Evolutionary conservation across 2,888 invertebrate genomes (phyloP).

Genomic region (Xiphydria camelus): DNA sequence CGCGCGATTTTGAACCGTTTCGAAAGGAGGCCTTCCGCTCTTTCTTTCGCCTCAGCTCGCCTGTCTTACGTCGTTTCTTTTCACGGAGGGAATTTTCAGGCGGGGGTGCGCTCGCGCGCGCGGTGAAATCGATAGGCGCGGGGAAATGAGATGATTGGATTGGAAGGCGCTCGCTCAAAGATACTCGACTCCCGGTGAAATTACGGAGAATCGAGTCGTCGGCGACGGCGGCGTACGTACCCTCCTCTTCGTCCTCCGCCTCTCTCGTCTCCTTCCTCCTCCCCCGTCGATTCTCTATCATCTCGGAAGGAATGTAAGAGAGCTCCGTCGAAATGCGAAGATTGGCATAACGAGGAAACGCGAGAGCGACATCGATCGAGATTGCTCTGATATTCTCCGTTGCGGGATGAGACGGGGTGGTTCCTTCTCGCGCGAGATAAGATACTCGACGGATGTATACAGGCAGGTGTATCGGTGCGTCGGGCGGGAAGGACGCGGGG

Average conservation of each 20-base stretch:
- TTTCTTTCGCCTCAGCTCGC: constrained; percentile 4
- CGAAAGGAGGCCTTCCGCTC: constrained; percentile 13
- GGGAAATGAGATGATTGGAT: constrained; percentile 49
- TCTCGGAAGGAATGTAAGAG: too few species aligned
- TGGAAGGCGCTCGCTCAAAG: constrained; percentile 27
- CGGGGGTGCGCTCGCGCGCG: constrained; percentile 15
- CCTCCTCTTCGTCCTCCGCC: constrained; percentile 6
- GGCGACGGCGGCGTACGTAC: constrained; percentile 33
- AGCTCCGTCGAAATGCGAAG: too few species aligned
- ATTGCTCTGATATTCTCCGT: too few species aligned
- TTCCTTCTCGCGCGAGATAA: too few species aligned
- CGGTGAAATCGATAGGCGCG: constrained; percentile 43
- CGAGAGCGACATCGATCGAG: too few species aligned
- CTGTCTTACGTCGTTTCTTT: constrained; percentile 29
- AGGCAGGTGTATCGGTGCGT: too few species aligned
- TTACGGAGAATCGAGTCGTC: constrained; percentile 18
- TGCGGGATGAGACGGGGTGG: too few species aligned
- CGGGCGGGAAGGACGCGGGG: too few species aligned
- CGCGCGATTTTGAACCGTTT: constrained; percentile 26
- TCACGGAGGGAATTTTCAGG: constrained; percentile 23
- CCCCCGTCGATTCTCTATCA: constrained; percentile 4
- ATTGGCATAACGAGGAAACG: too few species aligned
- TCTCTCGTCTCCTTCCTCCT: not conserved
- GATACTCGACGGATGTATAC: too few species aligned
- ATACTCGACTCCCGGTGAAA: not conserved